Conservation (phyloP, 2,113 vertebrate species). For the Lasiurus cinereus region DNA sequence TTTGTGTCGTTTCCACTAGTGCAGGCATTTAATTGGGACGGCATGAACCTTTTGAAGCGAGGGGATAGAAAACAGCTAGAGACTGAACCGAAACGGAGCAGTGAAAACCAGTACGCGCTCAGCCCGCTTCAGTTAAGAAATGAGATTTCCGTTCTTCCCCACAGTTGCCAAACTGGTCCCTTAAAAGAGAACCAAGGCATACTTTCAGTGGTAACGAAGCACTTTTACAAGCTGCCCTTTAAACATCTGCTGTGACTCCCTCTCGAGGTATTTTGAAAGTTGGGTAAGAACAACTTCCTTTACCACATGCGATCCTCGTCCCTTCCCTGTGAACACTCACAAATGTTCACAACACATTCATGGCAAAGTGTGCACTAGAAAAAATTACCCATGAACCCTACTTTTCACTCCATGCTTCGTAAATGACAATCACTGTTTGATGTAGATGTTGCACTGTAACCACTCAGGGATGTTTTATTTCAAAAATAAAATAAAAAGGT, state of each 20-base stretch:
- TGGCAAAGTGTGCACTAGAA: slow-evolving; percentile 35
- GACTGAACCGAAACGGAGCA: slow-evolving; percentile 54
- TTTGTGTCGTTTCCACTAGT: slow-evolving; percentile 70
- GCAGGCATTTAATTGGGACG: slow-evolving; percentile 5
- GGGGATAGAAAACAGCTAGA: slow-evolving; percentile 56
- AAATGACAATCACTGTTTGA: slow-evolving; percentile 94
- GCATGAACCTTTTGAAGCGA: slow-evolving; percentile 64
- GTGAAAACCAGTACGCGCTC: not conserved
- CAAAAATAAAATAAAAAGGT: slow-evolving; percentile 78
- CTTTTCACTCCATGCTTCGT: slow-evolving; percentile 81
- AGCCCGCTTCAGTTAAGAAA: not conserved
- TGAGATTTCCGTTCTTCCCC: slow-evolving; percentile 36
- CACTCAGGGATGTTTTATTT: slow-evolving; percentile 93
- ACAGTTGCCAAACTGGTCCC: slow-evolving; percentile 46
- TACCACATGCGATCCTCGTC: slow-evolving; percentile 59
- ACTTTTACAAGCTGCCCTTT: slow-evolving; percentile 39
- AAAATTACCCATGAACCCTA: slow-evolving; percentile 59
- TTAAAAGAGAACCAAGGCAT: slow-evolving; percentile 43
- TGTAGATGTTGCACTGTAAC: slow-evolving; percentile 90
- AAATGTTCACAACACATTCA: slow-evolving; percentile 46
- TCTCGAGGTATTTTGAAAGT: slow-evolving; percentile 63
- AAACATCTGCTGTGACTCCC: slow-evolving; percentile 30
- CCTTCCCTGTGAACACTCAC: slow-evolving; percentile 62
- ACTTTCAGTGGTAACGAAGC: slow-evolving; percentile 54
- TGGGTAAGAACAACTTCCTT: slow-evolving; percentile 66